Conservation (phyloP, 2,888 invertebrate genomes). For the Galeruca laticollis region DNA sequence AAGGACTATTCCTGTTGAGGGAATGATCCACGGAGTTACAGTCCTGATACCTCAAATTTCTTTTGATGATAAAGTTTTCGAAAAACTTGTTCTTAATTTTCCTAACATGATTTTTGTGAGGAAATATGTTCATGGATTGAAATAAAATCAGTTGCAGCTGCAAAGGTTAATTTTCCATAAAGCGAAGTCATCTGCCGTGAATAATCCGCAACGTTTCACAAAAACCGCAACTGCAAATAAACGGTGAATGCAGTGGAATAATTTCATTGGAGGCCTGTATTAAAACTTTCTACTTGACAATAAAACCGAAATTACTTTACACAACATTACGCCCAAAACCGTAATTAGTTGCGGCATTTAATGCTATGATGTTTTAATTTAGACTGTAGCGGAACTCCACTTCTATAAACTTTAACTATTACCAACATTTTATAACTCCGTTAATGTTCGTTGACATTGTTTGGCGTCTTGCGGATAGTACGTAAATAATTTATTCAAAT, state of each 20-base stretch:
- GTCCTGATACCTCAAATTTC: no score
- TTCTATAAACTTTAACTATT: constrained; percentile 38
- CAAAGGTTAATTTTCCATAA: constrained; percentile 6
- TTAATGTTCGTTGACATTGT: constrained; percentile 21
- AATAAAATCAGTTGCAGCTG: not conserved
- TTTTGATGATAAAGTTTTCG: no score
- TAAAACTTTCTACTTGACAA: constrained; percentile 52
- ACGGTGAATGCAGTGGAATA: constrained; percentile 43
- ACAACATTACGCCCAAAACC: constrained; percentile 49
- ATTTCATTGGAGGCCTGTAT: constrained; percentile 46
- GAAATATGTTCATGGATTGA: not conserved
- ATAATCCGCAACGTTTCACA: constrained; percentile 26
- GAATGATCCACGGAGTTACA: no score
- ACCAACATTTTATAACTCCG: constrained; percentile 40
- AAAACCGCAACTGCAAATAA: constrained; percentile 43
- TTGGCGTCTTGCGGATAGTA: constrained; percentile 8
- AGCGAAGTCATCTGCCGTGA: constrained; percentile 2
- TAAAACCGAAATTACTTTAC: constrained; percentile 52
- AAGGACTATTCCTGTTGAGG: no score
- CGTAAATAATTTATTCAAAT: not conserved
- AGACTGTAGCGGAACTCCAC: constrained; percentile 27
- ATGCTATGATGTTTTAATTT: constrained; percentile 48
- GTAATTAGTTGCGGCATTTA: constrained; percentile 50
- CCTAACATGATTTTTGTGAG: no score
- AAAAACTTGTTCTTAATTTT: no score